phyloP scores from a whole-genome alignment of 2,797 vertebrate genomes.

The Mastacembelus armatus region DNA sequence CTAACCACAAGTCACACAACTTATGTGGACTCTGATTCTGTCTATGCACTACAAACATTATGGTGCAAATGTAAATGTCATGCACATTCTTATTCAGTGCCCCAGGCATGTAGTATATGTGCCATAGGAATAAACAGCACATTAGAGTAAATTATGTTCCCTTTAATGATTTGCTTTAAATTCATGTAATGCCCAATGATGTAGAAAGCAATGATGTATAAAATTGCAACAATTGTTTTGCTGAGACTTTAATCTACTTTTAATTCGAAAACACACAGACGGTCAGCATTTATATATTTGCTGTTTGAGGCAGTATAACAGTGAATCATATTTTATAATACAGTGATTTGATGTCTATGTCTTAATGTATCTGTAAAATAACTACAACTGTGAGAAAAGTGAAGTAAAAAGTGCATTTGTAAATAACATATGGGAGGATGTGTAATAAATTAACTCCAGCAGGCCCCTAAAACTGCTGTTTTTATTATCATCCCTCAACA shows the following conservation, averaged over 20 bases:
- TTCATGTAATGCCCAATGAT: background rate
- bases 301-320: too few relatives aligned
- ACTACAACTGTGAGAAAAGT: too few relatives aligned
- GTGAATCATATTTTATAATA: too few relatives aligned
- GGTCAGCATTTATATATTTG: background rate
- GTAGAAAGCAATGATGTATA: slow-evolving; percentile 5
- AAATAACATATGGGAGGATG: background rate
- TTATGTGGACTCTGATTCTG: background rate
- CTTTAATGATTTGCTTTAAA: background rate
- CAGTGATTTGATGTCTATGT: too few relatives aligned
- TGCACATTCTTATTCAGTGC: background rate
- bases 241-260: background rate
- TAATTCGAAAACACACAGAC: background rate
- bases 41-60: background rate
- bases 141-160: background rate
- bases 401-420: too few relatives aligned
- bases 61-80: background rate
- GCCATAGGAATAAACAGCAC: background rate
- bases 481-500: background rate
- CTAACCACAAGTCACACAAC: slow-evolving; percentile 23
- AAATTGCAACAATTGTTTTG: slow-evolving; percentile 1
- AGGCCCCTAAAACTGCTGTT: background rate
- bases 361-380: too few relatives aligned
- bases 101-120: background rate
- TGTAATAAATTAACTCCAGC: too few relatives aligned